Percentiles rank a stretch among this genome's conserved stretches.
Evolutionary conservation across 1,140 invertebrate species (phyloP).

Genomic region (Wiebesia pumilae): DNA sequence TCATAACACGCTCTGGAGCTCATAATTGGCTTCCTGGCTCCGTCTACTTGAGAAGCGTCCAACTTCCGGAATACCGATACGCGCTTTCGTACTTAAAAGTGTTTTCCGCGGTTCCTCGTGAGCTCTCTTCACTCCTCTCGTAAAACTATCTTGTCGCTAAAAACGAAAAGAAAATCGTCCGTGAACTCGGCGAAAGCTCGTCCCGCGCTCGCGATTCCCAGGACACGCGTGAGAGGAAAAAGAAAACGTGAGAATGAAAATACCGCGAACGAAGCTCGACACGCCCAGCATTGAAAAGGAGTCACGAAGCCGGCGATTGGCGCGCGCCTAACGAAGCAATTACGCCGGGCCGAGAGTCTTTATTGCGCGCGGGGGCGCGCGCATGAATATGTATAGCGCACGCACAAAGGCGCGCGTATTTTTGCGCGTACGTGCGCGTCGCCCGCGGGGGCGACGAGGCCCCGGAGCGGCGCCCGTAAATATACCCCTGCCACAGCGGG

Average conservation of each 20-base stretch:
- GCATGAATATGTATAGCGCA: slow-evolving; percentile 43
- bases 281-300: neutral
- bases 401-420: neutral
- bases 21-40: too few species aligned
- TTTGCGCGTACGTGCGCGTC: slow-evolving; percentile 1
- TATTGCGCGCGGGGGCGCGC: slow-evolving; percentile 39
- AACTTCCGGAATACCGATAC: too few species aligned
- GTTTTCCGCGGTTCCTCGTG: too few species aligned
- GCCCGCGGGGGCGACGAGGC: neutral
- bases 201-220: neutral
- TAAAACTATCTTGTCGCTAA: too few species aligned
- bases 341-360: slow-evolving; percentile 20
- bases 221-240: neutral
- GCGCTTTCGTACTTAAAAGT: too few species aligned
- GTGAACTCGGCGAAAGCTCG: neutral
- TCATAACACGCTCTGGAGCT: neutral
- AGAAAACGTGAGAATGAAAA: neutral
- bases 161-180: neutral
- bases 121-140: too few species aligned
- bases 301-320: neutral
- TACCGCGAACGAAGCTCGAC: neutral
- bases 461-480: slow-evolving; percentile 13
- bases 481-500: slow-evolving; percentile 53
- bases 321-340: slow-evolving; percentile 21
- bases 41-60: neutral